phyloP scores from a whole-genome alignment of 2,113 vertebrate genomes.

The Oceanodroma tethys region DNA sequence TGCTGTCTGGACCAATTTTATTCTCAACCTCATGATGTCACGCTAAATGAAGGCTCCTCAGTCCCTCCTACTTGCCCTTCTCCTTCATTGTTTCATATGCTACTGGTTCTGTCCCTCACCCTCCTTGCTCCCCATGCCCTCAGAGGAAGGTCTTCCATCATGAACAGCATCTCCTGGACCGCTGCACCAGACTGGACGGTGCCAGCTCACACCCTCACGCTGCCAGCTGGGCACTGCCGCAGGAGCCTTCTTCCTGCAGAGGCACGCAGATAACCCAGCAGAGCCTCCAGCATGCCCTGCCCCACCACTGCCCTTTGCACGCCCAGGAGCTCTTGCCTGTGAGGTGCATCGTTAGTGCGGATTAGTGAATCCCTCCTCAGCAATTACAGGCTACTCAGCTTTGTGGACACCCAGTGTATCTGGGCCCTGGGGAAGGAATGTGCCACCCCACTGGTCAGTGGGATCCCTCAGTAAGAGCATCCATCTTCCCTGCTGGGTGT shows the following conservation, averaged over 20 bases:
- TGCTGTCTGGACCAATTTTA: not conserved
- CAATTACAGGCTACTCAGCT: not conserved
- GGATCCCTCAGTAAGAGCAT: not conserved
- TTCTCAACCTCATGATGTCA: not conserved
- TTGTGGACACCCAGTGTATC: not conserved
- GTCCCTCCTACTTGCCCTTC: not conserved
- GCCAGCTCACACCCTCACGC: not conserved
- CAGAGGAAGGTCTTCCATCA: not conserved
- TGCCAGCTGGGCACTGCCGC: not conserved
- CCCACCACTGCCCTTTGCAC: not conserved
- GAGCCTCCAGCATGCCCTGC: not conserved
- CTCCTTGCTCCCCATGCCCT: not conserved
- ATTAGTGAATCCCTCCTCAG: not conserved
- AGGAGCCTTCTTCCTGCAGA: not conserved
- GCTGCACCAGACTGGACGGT: too few relatives aligned
- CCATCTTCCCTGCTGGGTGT: not conserved
- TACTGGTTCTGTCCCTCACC: not conserved
- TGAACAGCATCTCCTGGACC: not conserved
- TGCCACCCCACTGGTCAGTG: too few relatives aligned
- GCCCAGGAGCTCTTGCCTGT: not conserved
- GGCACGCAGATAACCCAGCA: not conserved
- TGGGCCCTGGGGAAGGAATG: rapidly evolving
- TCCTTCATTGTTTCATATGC: not conserved
- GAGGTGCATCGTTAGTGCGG: rapidly evolving
- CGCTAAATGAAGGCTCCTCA: not conserved